These are phyloP conservation scores for Pantherophis alleghaniensis DNA, from an alignment of 2,797 vertebrate genomes.

Conservation along the genomic window DNA sequence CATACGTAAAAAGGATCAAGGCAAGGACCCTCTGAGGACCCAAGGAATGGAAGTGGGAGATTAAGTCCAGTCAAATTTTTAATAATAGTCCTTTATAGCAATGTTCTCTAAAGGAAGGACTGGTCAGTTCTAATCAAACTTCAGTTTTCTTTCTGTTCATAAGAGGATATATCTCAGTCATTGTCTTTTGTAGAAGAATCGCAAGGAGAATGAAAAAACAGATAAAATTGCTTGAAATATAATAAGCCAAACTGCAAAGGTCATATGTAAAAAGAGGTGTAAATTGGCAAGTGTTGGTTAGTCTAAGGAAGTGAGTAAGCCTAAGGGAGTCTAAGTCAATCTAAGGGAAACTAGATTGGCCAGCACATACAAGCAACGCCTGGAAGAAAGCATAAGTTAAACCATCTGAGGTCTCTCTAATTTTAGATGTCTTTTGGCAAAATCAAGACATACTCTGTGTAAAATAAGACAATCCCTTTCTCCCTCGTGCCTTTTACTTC, in stretches of 20 bases:
- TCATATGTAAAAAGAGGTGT: conserved; percentile 39
- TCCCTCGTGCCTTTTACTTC: not conserved
- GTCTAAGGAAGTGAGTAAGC: conserved; percentile 37
- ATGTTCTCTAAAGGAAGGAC: not conserved
- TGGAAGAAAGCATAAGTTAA: conserved; percentile 34
- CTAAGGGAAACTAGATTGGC: conserved; percentile 26
- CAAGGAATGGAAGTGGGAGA: not conserved
- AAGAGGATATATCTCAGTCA: conserved; percentile 19
- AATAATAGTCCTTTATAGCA: not conserved
- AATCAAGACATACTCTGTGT: conserved; percentile 30
- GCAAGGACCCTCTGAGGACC: not conserved
- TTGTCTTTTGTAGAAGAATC: conserved; percentile 30
- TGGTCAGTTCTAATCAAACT: conserved; percentile 5
- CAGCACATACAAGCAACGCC: conserved; percentile 20
- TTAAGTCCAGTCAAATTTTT: not conserved
- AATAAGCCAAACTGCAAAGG: conserved; percentile 33
- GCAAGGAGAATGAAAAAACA: conserved; percentile 31
- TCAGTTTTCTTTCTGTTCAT: conserved; percentile 6
- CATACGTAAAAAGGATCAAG: not conserved
- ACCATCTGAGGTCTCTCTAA: conserved; percentile 36
- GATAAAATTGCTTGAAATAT: conserved; percentile 38
- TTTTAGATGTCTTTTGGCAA: conserved; percentile 34
- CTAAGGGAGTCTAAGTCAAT: conserved; percentile 38
- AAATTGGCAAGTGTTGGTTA: conserved; percentile 34
- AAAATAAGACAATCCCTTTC: conserved; percentile 12